Conservation (phyloP, 2,113 vertebrate species). For the Perccottus glenii region DNA sequence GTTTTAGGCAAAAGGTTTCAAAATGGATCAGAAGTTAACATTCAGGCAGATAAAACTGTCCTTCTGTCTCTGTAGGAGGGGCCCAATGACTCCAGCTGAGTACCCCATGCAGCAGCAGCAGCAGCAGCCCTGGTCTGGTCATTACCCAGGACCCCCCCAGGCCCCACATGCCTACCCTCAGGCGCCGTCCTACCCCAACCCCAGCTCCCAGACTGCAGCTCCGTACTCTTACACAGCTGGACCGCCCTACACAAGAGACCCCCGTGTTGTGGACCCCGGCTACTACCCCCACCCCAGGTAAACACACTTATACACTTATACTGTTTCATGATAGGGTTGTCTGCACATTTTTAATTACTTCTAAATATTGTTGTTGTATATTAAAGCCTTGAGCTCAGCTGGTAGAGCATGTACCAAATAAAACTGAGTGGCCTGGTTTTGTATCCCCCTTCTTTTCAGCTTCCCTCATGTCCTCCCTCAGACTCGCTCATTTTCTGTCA, state of each 20-base stretch:
- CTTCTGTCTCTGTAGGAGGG: constrained; percentile 78
- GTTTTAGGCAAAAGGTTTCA: too few relatives aligned
- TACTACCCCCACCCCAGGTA: constrained; percentile 81
- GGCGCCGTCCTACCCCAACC: constrained; percentile 50
- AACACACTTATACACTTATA: background rate
- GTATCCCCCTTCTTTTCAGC: too few relatives aligned
- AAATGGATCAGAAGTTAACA: too few relatives aligned
- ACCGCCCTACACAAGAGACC: constrained; percentile 81
- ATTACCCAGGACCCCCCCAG: constrained; percentile 80
- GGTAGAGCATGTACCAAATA: too few relatives aligned
- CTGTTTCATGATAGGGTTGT: background rate
- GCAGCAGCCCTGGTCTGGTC: constrained; percentile 78
- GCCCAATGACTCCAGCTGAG: constrained; percentile 83
- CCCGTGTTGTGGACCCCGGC: constrained; percentile 79
- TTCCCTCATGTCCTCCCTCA: too few relatives aligned
- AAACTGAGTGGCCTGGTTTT: too few relatives aligned
- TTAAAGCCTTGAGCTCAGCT: too few relatives aligned
- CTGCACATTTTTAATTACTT: background rate
- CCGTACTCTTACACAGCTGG: constrained; percentile 79
- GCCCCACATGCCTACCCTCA: constrained; percentile 73
- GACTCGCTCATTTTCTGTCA: too few relatives aligned
- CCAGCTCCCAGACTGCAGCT: constrained; percentile 74
- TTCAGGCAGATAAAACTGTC: background rate
- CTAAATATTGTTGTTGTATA: too few relatives aligned
- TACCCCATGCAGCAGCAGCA: constrained; percentile 76